These are phyloP conservation scores for Doryteuthis pealeii DNA, from an alignment of 1,140 invertebrate species.

Conservation along the genomic window DNA sequence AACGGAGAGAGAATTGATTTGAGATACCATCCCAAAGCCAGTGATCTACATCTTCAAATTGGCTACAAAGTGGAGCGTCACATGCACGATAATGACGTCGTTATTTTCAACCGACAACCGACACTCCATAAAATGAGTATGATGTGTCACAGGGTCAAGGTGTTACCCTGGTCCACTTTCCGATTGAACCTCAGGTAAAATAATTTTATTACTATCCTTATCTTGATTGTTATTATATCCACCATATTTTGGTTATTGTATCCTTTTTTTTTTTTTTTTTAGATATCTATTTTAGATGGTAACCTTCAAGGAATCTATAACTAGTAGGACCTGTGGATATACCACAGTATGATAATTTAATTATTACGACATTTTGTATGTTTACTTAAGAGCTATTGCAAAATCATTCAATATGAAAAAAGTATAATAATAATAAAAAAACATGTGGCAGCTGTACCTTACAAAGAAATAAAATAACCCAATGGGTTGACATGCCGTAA, in stretches of 20 bases:
- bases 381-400: too few species aligned
- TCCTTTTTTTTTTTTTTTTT: too few species aligned
- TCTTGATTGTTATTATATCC: not conserved
- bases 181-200: constrained; percentile 79
- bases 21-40: constrained; percentile 96
- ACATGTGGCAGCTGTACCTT: too few species aligned
- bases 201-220: not conserved
- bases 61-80: constrained; percentile 98
- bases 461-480: too few species aligned
- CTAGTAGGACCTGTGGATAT: too few species aligned
- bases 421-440: too few species aligned
- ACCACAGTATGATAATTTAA: too few species aligned
- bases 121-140: constrained; percentile 99
- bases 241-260: constrained; percentile 2
- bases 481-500: too few species aligned
- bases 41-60: constrained; percentile 97
- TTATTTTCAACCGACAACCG: constrained; percentile 99
- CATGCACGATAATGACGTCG: constrained; percentile 95
- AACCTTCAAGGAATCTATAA: not conserved
- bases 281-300: too few species aligned
- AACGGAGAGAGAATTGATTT: constrained; percentile 99
- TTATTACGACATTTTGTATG: too few species aligned
- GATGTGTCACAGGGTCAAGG: constrained; percentile 99
- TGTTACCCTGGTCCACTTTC: constrained; percentile 97
- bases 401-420: too few species aligned